A percentile compares a stretch with the other conserved stretches of the same genome.
Evolutionary conservation across 1,140 invertebrate genomes (phyloP).

Genomic region (Drosophila ananassae): DNA sequence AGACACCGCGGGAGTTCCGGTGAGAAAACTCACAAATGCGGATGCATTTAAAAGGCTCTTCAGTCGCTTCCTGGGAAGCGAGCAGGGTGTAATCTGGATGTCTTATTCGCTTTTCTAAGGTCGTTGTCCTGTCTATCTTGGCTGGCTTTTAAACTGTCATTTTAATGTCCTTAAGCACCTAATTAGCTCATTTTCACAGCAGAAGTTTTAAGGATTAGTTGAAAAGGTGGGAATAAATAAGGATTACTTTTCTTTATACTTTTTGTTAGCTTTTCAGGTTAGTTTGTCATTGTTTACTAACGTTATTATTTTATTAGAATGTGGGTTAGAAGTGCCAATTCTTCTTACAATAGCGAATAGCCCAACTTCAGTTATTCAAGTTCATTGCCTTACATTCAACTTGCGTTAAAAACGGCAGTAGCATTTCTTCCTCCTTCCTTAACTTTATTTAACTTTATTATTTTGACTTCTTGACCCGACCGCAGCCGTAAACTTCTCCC

Average conservation of each 20-base stretch:
- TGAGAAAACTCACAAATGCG: conserved; percentile 30
- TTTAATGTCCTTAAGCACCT: background rate
- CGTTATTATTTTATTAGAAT: background rate
- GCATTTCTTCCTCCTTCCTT: background rate
- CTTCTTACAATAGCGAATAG: background rate
- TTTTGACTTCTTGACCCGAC: conserved; percentile 19
- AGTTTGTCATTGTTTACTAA: background rate
- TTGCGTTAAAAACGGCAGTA: background rate
- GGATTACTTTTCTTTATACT: background rate
- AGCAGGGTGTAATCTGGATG: conserved; percentile 22
- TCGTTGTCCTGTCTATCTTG: conserved; percentile 22
- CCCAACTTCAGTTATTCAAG: background rate
- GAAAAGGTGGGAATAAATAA: background rate
- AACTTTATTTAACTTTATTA: conserved; percentile 6
- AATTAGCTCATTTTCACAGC: conserved; percentile 4
- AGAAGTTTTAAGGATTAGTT: background rate
- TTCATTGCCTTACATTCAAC: conserved; percentile 3
- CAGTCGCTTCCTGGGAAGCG: conserved; percentile 17
- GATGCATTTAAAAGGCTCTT: conserved; percentile 37
- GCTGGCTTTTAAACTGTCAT: background rate
- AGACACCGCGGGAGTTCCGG: conserved; percentile 40
- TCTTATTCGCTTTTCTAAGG: conserved; percentile 11
- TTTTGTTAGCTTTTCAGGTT: background rate
- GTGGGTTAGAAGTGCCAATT: background rate
- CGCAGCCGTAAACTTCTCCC: conserved; percentile 19